These are phyloP conservation scores for Gymnocephalus cernua DNA, from an alignment of 2,113 vertebrate species.

Conservation along the genomic window DNA sequence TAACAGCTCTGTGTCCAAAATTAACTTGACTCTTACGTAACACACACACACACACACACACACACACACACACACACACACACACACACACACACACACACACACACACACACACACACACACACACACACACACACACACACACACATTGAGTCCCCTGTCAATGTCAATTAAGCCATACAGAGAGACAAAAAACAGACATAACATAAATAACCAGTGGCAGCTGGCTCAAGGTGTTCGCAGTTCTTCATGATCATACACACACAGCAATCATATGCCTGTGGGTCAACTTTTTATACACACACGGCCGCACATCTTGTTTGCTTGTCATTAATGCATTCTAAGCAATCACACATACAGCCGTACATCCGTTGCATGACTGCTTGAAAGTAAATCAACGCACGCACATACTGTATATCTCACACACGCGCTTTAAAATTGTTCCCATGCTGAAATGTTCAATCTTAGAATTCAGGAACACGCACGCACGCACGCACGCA, in stretches of 20 bases:
- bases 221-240: slow-evolving; percentile 60
- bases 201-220: slow-evolving; percentile 25
- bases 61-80: slow-evolving; percentile 4
- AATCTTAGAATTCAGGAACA: slow-evolving; percentile 16
- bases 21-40: slow-evolving; percentile 73
- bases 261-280: neutral
- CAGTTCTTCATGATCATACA: slow-evolving; percentile 13
- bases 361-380: neutral
- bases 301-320: slow-evolving; percentile 10
- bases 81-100: slow-evolving; percentile 16
- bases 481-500: slow-evolving; percentile 1
- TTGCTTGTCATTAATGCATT: slow-evolving; percentile 7
- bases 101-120: slow-evolving; percentile 9
- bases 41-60: slow-evolving; percentile 19
- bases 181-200: neutral
- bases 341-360: neutral
- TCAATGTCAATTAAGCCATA: slow-evolving; percentile 58
- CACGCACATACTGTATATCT: slow-evolving; percentile 9
- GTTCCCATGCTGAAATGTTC: slow-evolving; percentile 21
- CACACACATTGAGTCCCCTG: slow-evolving; percentile 38
- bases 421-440: slow-evolving; percentile 11
- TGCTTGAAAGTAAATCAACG: slow-evolving; percentile 28
- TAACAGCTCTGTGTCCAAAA: slow-evolving; percentile 59
- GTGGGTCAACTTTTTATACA: neutral
- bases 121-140: neutral